Conservation (phyloP, 2,113 vertebrate genomes). For the Numida meleagris region DNA sequence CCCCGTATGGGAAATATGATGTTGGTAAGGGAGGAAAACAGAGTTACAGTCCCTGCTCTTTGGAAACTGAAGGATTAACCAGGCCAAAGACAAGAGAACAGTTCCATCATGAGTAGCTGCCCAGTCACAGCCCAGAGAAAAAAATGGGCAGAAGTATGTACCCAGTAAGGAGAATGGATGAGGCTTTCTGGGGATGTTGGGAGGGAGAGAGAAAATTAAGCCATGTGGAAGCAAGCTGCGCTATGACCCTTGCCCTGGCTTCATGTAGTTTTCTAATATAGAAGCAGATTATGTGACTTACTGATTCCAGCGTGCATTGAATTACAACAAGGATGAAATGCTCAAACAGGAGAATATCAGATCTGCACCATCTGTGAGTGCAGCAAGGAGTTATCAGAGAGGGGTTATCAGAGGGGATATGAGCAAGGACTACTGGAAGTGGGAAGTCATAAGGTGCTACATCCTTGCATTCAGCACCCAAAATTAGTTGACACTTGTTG, state of each 20-base stretch:
- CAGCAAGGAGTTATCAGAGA: background rate
- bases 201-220: background rate
- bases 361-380: background rate
- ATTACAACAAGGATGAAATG: background rate
- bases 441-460: background rate
- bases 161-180: background rate
- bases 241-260: background rate
- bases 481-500: background rate
- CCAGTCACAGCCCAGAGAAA: background rate
- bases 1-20: slow-evolving; percentile 45
- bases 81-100: background rate
- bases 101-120: background rate
- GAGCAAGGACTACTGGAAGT: background rate
- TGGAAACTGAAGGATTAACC: background rate
- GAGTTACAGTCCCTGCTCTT: background rate
- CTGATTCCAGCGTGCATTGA: background rate
- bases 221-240: background rate
- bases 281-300: background rate
- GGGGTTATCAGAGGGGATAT: background rate
- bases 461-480: background rate
- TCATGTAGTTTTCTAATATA: background rate
- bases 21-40: slow-evolving; percentile 18
- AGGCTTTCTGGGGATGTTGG: background rate
- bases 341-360: background rate
- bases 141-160: background rate